These are phyloP conservation scores for Podarcis raffonei DNA, from an alignment of 2,113 vertebrate species.

Conservation along the genomic window DNA sequence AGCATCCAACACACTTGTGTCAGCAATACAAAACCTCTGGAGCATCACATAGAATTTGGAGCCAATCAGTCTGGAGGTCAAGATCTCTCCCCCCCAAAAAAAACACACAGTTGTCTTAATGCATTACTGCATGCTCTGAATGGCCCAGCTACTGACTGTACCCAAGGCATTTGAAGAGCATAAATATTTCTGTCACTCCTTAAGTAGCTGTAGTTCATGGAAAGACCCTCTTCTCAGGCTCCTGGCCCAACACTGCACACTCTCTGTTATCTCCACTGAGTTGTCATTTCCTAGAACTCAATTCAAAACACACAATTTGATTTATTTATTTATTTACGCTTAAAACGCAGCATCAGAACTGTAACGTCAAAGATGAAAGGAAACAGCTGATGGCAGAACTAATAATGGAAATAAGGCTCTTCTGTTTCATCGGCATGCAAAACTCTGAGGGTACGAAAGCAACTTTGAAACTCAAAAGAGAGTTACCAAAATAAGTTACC, in stretches of 20 bases:
- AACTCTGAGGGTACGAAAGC: slow-evolving; percentile 17
- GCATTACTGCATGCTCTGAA: slow-evolving; percentile 10
- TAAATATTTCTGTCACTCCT: not conserved
- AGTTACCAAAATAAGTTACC: not conserved
- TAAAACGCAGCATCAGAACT: slow-evolving; percentile 21
- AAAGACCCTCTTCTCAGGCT: slow-evolving; percentile 5
- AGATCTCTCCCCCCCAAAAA: accelerated
- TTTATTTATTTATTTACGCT: not conserved
- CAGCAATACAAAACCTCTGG: not conserved
- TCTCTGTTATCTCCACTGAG: slow-evolving; percentile 7
- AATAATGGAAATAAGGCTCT: slow-evolving; percentile 34
- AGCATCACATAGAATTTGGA: not conserved
- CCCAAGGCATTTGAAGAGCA: not conserved
- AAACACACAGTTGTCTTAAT: slow-evolving; percentile 26
- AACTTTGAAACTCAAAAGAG: slow-evolving; percentile 2
- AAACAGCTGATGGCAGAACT: slow-evolving; percentile 27
- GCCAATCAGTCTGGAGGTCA: not conserved
- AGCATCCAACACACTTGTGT: not conserved
- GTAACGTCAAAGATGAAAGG: slow-evolving; percentile 52
- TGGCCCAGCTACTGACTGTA: not conserved
- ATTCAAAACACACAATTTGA: slow-evolving; percentile 12
- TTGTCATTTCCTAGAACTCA: slow-evolving; percentile 44
- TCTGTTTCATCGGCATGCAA: not conserved
- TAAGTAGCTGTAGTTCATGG: slow-evolving; percentile 19
- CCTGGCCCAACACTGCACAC: not conserved